Conservation (phyloP, 1,140 invertebrate genomes). For the Rhynchophorus ferrugineus region DNA sequence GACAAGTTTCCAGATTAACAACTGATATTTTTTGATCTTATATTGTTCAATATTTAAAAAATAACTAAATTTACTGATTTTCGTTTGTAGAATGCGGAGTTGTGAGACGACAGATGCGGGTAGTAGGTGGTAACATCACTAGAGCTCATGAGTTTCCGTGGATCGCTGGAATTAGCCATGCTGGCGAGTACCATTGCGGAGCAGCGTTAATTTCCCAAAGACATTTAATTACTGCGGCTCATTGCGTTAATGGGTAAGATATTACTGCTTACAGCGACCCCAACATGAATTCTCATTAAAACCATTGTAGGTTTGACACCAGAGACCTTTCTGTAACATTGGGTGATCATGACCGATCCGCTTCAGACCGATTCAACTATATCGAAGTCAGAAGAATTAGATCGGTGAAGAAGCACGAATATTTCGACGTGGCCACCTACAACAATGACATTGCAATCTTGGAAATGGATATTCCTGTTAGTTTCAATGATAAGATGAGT, state of each 20-base stretch:
- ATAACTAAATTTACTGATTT: no score
- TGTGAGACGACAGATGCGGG: slow-evolving; percentile 54
- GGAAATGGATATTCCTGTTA: slow-evolving; percentile 56
- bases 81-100: slow-evolving; percentile 57
- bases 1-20: no score
- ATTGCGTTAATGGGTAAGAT: slow-evolving; percentile 51
- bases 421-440: slow-evolving; percentile 60
- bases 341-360: slow-evolving; percentile 41
- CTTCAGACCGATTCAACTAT: slow-evolving; percentile 25
- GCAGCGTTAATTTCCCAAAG: slow-evolving; percentile 57
- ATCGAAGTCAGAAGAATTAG: slow-evolving; percentile 39
- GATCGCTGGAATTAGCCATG: slow-evolving; percentile 60
- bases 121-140: slow-evolving; percentile 64
- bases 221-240: slow-evolving; percentile 53
- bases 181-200: slow-evolving; percentile 65
- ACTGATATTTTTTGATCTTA: no score
- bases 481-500: slow-evolving; percentile 50
- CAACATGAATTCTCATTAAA: no score
- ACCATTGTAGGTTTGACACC: slow-evolving; percentile 44
- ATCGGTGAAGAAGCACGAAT: slow-evolving; percentile 50
- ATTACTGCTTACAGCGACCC: no score
- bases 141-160: slow-evolving; percentile 66
- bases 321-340: slow-evolving; percentile 42
- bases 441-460: slow-evolving; percentile 78
- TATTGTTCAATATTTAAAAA: no score